Conservation (phyloP, 1,140 invertebrate species). For the Anagrus nilaparvatae region DNA sequence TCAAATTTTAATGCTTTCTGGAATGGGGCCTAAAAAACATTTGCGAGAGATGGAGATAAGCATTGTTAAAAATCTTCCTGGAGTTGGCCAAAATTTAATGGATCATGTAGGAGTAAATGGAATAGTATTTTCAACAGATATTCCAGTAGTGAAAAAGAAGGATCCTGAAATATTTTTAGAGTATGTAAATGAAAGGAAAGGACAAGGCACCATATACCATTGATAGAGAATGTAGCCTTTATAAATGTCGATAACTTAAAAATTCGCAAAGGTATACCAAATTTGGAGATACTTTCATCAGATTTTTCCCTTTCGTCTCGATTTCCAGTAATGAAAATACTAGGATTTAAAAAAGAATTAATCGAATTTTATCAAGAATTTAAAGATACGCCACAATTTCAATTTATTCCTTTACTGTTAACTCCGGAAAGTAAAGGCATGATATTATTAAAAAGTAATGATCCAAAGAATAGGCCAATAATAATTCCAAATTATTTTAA, state of each 20-base stretch:
- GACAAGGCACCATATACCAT: too few relatives aligned
- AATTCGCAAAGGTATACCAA: neutral
- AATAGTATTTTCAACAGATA: slow-evolving; percentile 65
- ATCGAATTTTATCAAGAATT: neutral
- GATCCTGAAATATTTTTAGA: too few relatives aligned
- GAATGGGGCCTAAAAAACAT: slow-evolving; percentile 70
- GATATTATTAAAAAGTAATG: neutral
- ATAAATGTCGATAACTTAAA: slow-evolving; percentile 1
- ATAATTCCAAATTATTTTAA: slow-evolving; percentile 54
- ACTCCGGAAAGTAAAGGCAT: slow-evolving; percentile 1
- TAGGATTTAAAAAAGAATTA: neutral
- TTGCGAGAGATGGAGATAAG: slow-evolving; percentile 58
- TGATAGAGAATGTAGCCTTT: too few relatives aligned
- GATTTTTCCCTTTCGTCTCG: neutral
- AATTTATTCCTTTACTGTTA: slow-evolving; percentile 1
- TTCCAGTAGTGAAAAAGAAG: slow-evolving; percentile 67
- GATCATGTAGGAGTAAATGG: slow-evolving; percentile 77
- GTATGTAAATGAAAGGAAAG: too few relatives aligned
- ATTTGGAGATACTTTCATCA: slow-evolving; percentile 6
- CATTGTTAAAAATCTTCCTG: slow-evolving; percentile 63
- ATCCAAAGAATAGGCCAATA: slow-evolving; percentile 42
- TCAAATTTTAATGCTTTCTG: slow-evolving; percentile 78
- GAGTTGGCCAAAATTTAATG: slow-evolving; percentile 67
- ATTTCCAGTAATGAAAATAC: neutral
- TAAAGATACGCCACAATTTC: neutral